A percentile compares a stretch with the other conserved stretches of the same genome.
These are phyloP conservation scores for Ernsta delagoae DNA, from an alignment of 2,888 invertebrate species.

Conservation along the genomic window DNA sequence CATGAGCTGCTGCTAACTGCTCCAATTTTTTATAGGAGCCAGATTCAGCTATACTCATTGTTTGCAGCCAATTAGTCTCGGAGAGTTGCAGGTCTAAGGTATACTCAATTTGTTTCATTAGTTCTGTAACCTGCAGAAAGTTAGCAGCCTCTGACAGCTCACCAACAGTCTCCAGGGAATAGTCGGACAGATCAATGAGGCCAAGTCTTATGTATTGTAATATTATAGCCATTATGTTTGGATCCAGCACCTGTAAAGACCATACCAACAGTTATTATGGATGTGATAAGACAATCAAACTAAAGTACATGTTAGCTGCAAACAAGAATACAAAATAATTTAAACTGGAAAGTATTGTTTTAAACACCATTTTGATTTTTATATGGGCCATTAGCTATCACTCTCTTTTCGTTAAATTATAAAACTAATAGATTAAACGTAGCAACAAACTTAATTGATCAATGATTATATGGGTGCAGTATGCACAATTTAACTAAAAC, in stretches of 20 bases:
- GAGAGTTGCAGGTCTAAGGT: constrained; percentile 60
- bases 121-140: constrained; percentile 71
- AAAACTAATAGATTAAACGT: too few relatives aligned
- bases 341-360: too few relatives aligned
- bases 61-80: constrained; percentile 64
- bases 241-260: constrained; percentile 65
- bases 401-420: too few relatives aligned
- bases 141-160: constrained; percentile 67
- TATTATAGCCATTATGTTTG: constrained; percentile 66
- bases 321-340: too few relatives aligned
- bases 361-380: too few relatives aligned
- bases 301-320: too few relatives aligned
- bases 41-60: constrained; percentile 64
- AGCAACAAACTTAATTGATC: too few relatives aligned
- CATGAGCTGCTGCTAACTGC: constrained; percentile 57
- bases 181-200: constrained; percentile 64
- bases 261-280: not conserved
- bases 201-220: constrained; percentile 68
- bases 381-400: too few relatives aligned
- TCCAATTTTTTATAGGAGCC: constrained; percentile 59
- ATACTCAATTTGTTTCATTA: constrained; percentile 69
- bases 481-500: too few relatives aligned
- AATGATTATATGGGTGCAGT: too few relatives aligned
- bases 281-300: not conserved
- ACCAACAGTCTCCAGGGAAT: constrained; percentile 54